Evolutionary conservation across 2,888 invertebrate genomes (phyloP), one percentile per base, ranked within the genome.

Genomic region (Tupiocoris notatus): DNA sequence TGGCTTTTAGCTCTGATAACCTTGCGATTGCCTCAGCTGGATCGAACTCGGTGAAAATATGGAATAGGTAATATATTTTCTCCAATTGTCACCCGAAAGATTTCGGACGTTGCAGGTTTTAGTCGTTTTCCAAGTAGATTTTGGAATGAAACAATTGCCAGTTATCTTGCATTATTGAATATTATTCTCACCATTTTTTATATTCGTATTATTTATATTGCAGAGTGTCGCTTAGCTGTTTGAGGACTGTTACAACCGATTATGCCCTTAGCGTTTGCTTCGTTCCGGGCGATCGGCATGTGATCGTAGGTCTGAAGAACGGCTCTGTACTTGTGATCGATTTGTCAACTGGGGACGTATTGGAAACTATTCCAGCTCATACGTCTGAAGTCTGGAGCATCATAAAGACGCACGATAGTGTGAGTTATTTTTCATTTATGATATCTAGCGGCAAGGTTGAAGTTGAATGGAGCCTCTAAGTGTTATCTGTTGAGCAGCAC

Each of bases 1-100:
- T 98, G 21, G 89, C 91, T 74, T 95, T 98, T 83, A 96, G 95
- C 83, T 93, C 94, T 0, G 97, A 98, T 84, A 94, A 93, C 82
- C 86, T 94, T 77, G 94, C 94, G 0, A 87, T 98, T 77, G 88
- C 93, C 0, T 93, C 97, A 0, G 96, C 92, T 0, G 92, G 96
- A 79, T 92, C 89, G 0, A 95, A 97, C 81, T 89, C 92, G 6
- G 86, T 97, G 54, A 98, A 98, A 86, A 86, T 98, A 68, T 99
- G 98, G 98, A 96, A 95, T 84, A 90, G 93, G 89, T 91, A 82
- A 79, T 81, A 80, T 23, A n/a, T n/a, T n/a, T n/a, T n/a, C n/a
- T n/a, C n/a, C n/a, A n/a, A n/a, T n/a, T n/a, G n/a, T n/a, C n/a
- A n/a, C n/a, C n/a, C n/a, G n/a, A n/a, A n/a, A n/a, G n/a, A n/a